Conservation (phyloP, 2,113 vertebrate species). For the Macquaria ambigua region DNA sequence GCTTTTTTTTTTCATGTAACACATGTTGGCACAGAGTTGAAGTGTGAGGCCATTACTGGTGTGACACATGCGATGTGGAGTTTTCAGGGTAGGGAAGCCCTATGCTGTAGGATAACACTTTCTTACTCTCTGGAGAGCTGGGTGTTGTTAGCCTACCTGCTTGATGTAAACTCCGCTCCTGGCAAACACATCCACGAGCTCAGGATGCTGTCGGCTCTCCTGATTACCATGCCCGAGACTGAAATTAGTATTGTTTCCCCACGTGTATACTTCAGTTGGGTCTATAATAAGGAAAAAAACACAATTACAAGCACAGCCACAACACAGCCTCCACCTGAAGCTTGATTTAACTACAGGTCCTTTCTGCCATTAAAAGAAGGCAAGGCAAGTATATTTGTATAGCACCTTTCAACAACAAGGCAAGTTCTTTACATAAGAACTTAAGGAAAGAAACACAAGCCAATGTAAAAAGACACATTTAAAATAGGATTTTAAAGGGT, state of each 20-base stretch:
- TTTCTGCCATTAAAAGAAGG: background rate
- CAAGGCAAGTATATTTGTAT: background rate
- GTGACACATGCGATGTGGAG: conserved; percentile 3
- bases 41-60: conserved; percentile 20
- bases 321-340: background rate
- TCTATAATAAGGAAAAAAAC: conserved; percentile 84
- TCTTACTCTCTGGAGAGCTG: conserved; percentile 19
- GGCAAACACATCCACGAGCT: conserved; percentile 94
- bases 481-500: background rate
- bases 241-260: conserved; percentile 98
- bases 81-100: conserved; percentile 47
- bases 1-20: conserved; percentile 11
- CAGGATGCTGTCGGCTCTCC: conserved; percentile 94
- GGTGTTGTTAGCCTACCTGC: conserved; percentile 86
- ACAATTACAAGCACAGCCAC: conserved; percentile 24
- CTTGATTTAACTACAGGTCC: background rate
- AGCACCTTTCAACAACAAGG: background rate
- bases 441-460: background rate
- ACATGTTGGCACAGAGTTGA: conserved; percentile 39
- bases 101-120: conserved; percentile 33
- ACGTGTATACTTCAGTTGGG: conserved; percentile 96
- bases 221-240: conserved; percentile 97
- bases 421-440: background rate
- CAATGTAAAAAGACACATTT: background rate
- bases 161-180: conserved; percentile 93